These are phyloP conservation scores for Orchestia grillus DNA, from an alignment of 1,140 invertebrate genomes.

Conservation along the genomic window DNA sequence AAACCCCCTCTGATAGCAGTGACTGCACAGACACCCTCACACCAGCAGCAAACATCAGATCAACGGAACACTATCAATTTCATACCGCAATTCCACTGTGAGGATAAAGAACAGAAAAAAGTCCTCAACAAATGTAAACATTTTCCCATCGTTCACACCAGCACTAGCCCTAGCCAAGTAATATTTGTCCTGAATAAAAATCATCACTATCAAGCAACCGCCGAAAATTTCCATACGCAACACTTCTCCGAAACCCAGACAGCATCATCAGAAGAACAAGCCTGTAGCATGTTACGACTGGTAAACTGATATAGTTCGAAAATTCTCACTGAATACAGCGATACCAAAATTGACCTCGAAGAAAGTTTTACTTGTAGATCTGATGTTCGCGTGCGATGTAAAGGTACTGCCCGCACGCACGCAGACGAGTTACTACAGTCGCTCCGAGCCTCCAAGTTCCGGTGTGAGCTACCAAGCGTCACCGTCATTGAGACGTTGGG, in stretches of 20 bases:
- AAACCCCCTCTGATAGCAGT: background rate
- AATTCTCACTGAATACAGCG: background rate
- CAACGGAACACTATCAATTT: background rate
- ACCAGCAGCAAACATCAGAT: background rate
- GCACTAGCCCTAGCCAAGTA: background rate
- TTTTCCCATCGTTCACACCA: background rate
- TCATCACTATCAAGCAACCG: background rate
- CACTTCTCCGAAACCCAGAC: background rate
- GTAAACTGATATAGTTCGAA: background rate
- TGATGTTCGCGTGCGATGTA: background rate
- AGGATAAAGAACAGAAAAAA: background rate
- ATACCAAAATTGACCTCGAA: background rate
- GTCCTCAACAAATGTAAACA: background rate
- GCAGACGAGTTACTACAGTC: background rate
- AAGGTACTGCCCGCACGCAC: background rate
- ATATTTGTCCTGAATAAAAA: background rate
- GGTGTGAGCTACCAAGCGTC: background rate
- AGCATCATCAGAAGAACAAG: background rate
- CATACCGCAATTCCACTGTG: background rate
- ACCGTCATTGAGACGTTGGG: background rate
- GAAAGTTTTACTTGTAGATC: background rate
- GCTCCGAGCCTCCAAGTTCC: background rate
- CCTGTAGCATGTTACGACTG: background rate
- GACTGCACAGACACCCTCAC: background rate
- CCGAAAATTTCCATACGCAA: background rate